Base-by-base conservation (phyloP, 2,113 vertebrate species). In the Proterorhinus semilunaris region DNA sequence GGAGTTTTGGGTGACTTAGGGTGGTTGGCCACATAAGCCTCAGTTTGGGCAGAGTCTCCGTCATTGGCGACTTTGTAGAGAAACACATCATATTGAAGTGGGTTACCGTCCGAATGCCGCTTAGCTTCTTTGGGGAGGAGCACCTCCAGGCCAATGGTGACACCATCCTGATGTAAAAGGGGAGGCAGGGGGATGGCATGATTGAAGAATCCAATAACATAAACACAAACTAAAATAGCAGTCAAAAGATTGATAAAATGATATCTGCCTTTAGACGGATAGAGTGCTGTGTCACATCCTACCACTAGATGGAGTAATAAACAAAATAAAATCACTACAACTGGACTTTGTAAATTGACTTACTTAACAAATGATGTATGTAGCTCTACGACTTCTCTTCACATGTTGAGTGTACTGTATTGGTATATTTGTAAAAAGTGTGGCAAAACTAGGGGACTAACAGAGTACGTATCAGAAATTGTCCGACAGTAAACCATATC, bases 131-230 rank as follows among this genome's bases (percentile, higher is more conserved):
- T 92, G 67, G 90, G 92, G 48, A 93, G 90, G 58, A 92, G 90
- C 59, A 93, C 89, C 76, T 94, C 90, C 85, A 93, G 84, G 63
- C 90, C 92, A 61, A 93, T 92, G 74, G 91, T 93, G 69, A 93
- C 91, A 61, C 86, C 92, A 65, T 87, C 90, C 91, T 94, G 88
- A 79, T 68, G 59, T 83, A 71, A 78, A 76, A 78, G 44, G 66
- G 73, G 73, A 55, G 86, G 79, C 59, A 83, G 68, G 73, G 64
- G 72, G 80, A 7, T 59, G 46, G 74, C 51, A 82, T 47, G 75
- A 8, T 81, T 44, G 42, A 10, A 67, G 42, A 65, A n/a, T 76
- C n/a, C 8, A 64, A 52, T 11, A 75, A 74, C 21, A 36, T 11
- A 75, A 1, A 68, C 44, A 69, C 4, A 65, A 62, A 16, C 67